Conservation (phyloP, 2,797 vertebrate genomes). For the Menidia menidia region DNA sequence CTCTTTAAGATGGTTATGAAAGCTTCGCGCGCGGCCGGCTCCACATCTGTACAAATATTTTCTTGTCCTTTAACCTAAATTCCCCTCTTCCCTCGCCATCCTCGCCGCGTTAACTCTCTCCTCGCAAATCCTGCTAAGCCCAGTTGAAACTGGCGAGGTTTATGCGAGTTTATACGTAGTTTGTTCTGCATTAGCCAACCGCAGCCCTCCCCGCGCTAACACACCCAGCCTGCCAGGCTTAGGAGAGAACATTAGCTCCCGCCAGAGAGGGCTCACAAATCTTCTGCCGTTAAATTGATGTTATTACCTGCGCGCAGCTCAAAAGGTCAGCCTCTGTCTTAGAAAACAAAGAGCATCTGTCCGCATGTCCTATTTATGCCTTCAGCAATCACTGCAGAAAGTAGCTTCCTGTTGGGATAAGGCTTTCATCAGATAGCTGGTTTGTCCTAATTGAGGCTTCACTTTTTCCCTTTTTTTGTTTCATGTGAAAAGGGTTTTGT, state of each 20-base stretch:
- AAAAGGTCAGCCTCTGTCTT: constrained; percentile 66
- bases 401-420: constrained; percentile 11
- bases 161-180: constrained; percentile 54
- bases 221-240: constrained; percentile 21
- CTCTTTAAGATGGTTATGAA: neutral
- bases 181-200: constrained; percentile 40
- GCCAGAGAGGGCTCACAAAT: constrained; percentile 50
- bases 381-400: constrained; percentile 39
- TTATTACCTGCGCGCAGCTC: constrained; percentile 64
- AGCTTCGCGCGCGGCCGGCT: constrained; percentile 24
- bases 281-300: constrained; percentile 61
- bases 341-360: constrained; percentile 68
- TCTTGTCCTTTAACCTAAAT: constrained; percentile 32
- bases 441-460: constrained; percentile 29
- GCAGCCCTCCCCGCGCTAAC: constrained; percentile 21
- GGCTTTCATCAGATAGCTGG: constrained; percentile 57
- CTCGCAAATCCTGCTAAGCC: constrained; percentile 39
- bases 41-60: constrained; percentile 72
- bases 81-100: constrained; percentile 20
- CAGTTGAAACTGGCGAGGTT: constrained; percentile 33
- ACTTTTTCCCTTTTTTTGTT: neutral
- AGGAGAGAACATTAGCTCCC: constrained; percentile 31
- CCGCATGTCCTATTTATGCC: constrained; percentile 52
- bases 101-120: neutral
- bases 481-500: neutral